phyloP scores from a whole-genome alignment of 2,888 invertebrate genomes.

The Periphyllus acericola region DNA sequence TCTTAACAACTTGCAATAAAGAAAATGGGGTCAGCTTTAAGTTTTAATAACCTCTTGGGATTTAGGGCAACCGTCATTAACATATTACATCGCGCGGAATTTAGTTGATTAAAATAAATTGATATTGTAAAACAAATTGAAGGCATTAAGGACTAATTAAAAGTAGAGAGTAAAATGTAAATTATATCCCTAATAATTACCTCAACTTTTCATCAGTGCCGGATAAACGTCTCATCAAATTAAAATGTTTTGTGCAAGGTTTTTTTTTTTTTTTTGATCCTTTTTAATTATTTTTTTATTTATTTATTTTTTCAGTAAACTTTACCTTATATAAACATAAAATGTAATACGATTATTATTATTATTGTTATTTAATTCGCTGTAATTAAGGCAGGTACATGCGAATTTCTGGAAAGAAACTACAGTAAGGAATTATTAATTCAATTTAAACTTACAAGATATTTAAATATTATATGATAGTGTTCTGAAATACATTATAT shows the following conservation, averaged over 20 bases:
- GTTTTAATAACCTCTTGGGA: slow-evolving; percentile 46
- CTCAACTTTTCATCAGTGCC: slow-evolving; percentile 29
- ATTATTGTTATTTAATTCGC: neutral
- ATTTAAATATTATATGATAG: neutral
- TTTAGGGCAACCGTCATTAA: slow-evolving; percentile 37
- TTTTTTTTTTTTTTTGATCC: neutral
- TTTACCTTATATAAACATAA: neutral
- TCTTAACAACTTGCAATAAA: neutral
- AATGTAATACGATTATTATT: neutral
- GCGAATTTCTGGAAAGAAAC: neutral
- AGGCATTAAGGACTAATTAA: slow-evolving; percentile 51
- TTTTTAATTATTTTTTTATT: neutral
- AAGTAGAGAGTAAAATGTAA: slow-evolving; percentile 40
- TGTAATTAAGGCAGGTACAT: neutral
- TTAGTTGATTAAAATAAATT: slow-evolving; percentile 58
- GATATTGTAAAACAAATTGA: slow-evolving; percentile 56
- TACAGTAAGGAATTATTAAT: neutral
- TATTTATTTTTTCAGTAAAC: neutral
- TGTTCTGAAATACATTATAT: neutral
- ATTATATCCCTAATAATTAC: slow-evolving; percentile 48
- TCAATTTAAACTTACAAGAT: neutral
- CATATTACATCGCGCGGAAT: slow-evolving; percentile 45
- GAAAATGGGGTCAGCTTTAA: slow-evolving; percentile 15
- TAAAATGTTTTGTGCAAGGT: neutral
- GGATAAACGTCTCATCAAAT: slow-evolving; percentile 25